A percentile compares a stretch with the other conserved stretches of the same genome.
Conservation (phyloP, 2,888 invertebrate species). For the Drosophila algonquin region DNA sequence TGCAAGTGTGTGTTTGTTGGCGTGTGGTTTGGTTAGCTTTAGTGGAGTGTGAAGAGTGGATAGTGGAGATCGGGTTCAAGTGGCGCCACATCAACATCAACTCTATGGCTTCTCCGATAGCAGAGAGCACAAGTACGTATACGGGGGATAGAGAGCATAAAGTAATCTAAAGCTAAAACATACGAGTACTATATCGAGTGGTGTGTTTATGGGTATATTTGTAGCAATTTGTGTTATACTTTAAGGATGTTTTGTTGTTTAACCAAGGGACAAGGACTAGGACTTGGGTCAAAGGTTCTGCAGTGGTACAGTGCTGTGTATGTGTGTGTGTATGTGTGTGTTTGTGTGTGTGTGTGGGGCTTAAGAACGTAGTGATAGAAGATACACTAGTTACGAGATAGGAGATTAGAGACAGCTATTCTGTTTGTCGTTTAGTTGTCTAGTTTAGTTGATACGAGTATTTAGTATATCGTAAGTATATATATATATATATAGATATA, state of each 20-base stretch:
- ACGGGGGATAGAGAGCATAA: neutral
- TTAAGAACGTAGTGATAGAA: too few species aligned
- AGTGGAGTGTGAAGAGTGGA: neutral
- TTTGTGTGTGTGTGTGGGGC: too few species aligned
- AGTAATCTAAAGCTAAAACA: neutral
- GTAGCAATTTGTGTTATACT: neutral
- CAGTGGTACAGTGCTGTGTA: neutral
- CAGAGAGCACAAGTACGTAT: neutral
- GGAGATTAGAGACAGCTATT: constrained; percentile 11
- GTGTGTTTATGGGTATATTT: neutral
- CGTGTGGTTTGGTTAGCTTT: constrained; percentile 11
- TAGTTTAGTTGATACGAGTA: constrained; percentile 38
- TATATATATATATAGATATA: constrained; percentile 27
- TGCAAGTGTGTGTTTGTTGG: constrained; percentile 5
- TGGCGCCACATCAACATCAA: constrained; percentile 30
- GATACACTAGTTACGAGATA: neutral
- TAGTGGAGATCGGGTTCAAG: constrained; percentile 38
- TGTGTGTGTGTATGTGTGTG: neutral
- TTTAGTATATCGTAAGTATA: constrained; percentile 38
- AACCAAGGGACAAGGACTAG: neutral
- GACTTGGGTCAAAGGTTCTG: neutral
- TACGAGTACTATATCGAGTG: neutral
- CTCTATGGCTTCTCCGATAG: constrained; percentile 11
- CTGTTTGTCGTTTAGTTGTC: constrained; percentile 30
- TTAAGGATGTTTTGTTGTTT: neutral